Evolutionary conservation across 2,113 vertebrate species (phyloP), one percentile per base, ranked within the genome.

Genomic region (Dicentrarchus labrax): DNA sequence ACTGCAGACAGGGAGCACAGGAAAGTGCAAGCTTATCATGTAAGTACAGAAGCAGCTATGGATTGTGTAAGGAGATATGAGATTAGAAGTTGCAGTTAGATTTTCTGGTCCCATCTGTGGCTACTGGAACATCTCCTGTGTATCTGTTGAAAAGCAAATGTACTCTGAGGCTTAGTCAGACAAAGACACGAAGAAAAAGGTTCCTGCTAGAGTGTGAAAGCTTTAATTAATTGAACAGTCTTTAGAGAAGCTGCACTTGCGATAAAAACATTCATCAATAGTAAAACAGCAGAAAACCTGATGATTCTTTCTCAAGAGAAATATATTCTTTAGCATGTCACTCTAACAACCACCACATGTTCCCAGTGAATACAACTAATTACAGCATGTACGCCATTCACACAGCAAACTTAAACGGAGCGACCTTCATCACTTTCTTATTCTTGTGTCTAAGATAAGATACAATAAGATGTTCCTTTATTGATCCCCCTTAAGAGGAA

Each of bases 11-110:
- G 85, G 71, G 41, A 73, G 80, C 73, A 75, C 62, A 78, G 68
- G 64, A 82, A 89, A 78, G 82, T 72, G 82, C 48, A 59, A 84
- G 88, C 76, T 92, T 92, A 92, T 93, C 90, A 54, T 91, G 88
- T 85, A 74, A 84, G 73, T 84, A 86, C 90, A 90, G 51, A 83
- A 56, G 76, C 54, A 45, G 79, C 59, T 72, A 77, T 76, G 76
- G 82, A 83, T 86, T 74, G 80, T 87, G 72, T 82, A 21, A 77
- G 78, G 24, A 90, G 88, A 89, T 89, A 83, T 56, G 61, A 89
- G 82, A 91, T 86, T 76, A 91, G 68, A 83, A 86, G 78, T 90
- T 70, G 45, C 71, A 57, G 79, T 86, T 87, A 62, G 68, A 86
- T 65, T 90, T 80, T 72, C 57, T 76, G 24, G 36, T 77, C 24